Conservation (phyloP, 2,113 vertebrate species). For the Petaurus breviceps region DNA sequence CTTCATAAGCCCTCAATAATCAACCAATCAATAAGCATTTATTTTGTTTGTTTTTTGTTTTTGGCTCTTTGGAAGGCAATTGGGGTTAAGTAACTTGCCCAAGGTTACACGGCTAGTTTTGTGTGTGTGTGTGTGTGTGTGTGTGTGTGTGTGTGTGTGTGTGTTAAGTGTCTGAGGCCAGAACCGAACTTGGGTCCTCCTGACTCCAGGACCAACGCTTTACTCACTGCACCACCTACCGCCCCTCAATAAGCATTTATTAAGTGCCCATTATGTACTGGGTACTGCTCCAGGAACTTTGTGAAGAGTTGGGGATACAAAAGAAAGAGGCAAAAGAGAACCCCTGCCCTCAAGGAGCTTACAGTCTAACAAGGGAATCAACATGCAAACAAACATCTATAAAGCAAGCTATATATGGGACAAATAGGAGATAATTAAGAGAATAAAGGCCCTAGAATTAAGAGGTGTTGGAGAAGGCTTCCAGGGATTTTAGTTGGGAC, state of each 20-base stretch:
- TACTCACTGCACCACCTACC: too few species aligned
- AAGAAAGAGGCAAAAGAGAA: background rate
- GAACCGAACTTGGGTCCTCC: too few species aligned
- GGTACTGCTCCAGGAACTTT: background rate
- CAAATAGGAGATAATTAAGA: background rate
- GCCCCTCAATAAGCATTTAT: background rate
- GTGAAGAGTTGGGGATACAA: background rate
- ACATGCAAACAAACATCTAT: background rate
- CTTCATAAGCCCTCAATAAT: background rate
- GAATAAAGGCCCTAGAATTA: background rate
- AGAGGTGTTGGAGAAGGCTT: background rate
- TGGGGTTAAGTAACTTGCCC: too few species aligned
- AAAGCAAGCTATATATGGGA: background rate
- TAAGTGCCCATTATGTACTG: background rate
- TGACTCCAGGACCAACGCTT: too few species aligned
- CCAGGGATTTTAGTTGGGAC: background rate
- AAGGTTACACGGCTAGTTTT: too few species aligned
- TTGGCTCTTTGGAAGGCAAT: too few species aligned
- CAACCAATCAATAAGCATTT: background rate
- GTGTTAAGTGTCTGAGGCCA: too few species aligned
- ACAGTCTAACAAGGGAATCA: background rate
- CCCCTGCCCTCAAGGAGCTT: background rate
- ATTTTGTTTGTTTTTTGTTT: too few species aligned
- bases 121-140: too few species aligned
- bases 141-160: too few species aligned